phyloP scores from a whole-genome alignment of 2,797 vertebrate genomes.

The Trichosurus vulpecula region DNA sequence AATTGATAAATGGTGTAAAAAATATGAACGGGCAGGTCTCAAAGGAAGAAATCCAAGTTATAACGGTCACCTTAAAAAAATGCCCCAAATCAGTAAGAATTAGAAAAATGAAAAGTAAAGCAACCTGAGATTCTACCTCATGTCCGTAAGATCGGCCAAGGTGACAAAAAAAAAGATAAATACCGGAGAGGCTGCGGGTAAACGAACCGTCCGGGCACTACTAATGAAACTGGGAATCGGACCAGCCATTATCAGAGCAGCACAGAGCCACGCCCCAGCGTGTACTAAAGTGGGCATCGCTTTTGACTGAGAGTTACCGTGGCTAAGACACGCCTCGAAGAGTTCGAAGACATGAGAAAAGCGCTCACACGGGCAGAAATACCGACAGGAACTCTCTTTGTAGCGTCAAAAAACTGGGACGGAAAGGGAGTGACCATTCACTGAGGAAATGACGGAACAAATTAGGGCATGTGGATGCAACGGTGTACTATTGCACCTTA shows the following conservation, averaged over 20 bases:
- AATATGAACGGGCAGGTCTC: background rate
- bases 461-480: background rate
- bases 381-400: background rate
- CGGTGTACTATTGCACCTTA: background rate
- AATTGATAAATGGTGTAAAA: too few species aligned
- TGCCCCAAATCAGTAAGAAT: background rate
- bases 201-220: background rate
- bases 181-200: background rate
- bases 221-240: background rate
- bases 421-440: too few species aligned
- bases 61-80: background rate
- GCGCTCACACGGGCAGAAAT: background rate
- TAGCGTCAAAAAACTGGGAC: too few species aligned
- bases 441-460: background rate
- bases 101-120: background rate
- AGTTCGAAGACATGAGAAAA: background rate
- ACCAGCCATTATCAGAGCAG: background rate
- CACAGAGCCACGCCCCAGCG: background rate
- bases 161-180: background rate
- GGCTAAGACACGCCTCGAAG: background rate
- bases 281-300: background rate
- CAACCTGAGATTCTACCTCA: background rate
- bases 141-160: background rate
- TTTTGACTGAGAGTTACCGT: background rate
- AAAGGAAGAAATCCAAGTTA: background rate